Conservation (phyloP, 2,888 invertebrate species). For the Ditula angustiorana region DNA sequence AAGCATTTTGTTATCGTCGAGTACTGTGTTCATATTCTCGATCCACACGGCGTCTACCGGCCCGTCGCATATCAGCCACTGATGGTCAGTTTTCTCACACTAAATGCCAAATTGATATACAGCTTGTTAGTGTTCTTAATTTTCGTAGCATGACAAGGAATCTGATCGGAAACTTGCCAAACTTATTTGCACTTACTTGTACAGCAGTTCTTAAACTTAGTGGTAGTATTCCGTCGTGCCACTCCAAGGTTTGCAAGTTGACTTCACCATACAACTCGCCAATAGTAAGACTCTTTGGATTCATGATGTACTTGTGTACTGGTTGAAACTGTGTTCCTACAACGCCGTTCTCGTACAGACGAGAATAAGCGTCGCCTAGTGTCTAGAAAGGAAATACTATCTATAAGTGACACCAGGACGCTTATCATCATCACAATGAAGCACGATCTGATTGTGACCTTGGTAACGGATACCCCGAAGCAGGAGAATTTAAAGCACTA, state of each 20-base stretch:
- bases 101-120: constrained; percentile 43
- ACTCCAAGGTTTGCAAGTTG: constrained; percentile 93
- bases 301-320: constrained; percentile 92
- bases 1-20: constrained; percentile 97
- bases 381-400: constrained; percentile 75
- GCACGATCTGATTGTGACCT: too few relatives aligned
- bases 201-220: constrained; percentile 77
- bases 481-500: too few relatives aligned
- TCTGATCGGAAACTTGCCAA: too few relatives aligned
- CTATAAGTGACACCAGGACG: not conserved
- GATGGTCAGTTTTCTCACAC: constrained; percentile 88
- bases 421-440: too few relatives aligned
- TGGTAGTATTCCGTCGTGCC: constrained; percentile 95
- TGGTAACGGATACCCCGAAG: too few relatives aligned
- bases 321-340: constrained; percentile 87
- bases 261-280: constrained; percentile 96
- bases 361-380: constrained; percentile 88
- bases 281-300: constrained; percentile 95
- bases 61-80: constrained; percentile 96
- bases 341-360: constrained; percentile 86
- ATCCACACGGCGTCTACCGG: constrained; percentile 98
- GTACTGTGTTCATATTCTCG: constrained; percentile 96
- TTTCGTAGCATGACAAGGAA: too few relatives aligned
- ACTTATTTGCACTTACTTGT: constrained; percentile 55
- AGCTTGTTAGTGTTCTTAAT: too few relatives aligned